Percentiles rank a stretch among this genome's conserved stretches.
Conservation (phyloP, 2,888 invertebrate species). For the Miltochrista miniata region DNA sequence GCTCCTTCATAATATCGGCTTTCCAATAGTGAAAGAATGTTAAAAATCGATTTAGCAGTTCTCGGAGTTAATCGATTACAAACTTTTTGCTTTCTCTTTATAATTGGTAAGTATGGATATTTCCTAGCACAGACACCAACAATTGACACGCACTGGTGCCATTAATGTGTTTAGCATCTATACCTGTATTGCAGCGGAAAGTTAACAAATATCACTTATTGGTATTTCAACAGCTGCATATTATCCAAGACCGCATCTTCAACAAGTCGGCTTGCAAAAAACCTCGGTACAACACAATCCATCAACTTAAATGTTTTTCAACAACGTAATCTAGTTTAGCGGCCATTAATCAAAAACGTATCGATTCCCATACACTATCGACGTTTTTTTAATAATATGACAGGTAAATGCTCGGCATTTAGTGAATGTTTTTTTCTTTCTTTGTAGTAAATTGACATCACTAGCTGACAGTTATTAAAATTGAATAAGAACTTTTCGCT, state of each 20-base stretch:
- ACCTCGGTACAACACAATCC: slow-evolving; percentile 38
- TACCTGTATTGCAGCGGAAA: neutral
- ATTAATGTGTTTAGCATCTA: too few relatives aligned
- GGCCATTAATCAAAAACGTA: slow-evolving; percentile 77
- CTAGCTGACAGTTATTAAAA: slow-evolving; percentile 7
- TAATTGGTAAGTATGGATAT: too few relatives aligned
- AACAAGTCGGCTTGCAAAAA: slow-evolving; percentile 28
- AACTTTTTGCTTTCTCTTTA: too few relatives aligned
- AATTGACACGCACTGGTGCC: too few relatives aligned
- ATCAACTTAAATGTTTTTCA: slow-evolving; percentile 54
- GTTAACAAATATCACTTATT: neutral
- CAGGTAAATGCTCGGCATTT: slow-evolving; percentile 81
- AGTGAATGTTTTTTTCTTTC: slow-evolving; percentile 66
- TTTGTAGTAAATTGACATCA: slow-evolving; percentile 43
- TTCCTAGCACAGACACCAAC: too few relatives aligned
- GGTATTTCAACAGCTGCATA: slow-evolving; percentile 19
- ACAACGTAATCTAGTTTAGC: slow-evolving; percentile 72
- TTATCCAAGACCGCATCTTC: slow-evolving; percentile 18
- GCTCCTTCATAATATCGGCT: too few relatives aligned
- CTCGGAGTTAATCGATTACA: too few relatives aligned
- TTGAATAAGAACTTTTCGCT: slow-evolving; percentile 6
- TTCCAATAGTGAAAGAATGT: too few relatives aligned
- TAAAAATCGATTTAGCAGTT: too few relatives aligned
- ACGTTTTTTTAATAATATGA: slow-evolving; percentile 77
- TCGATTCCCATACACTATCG: slow-evolving; percentile 74